Percentiles rank a stretch among this genome's conserved stretches.
Evolutionary conservation across 2,797 vertebrate genomes (phyloP).

Genomic region (Anableps anableps): DNA sequence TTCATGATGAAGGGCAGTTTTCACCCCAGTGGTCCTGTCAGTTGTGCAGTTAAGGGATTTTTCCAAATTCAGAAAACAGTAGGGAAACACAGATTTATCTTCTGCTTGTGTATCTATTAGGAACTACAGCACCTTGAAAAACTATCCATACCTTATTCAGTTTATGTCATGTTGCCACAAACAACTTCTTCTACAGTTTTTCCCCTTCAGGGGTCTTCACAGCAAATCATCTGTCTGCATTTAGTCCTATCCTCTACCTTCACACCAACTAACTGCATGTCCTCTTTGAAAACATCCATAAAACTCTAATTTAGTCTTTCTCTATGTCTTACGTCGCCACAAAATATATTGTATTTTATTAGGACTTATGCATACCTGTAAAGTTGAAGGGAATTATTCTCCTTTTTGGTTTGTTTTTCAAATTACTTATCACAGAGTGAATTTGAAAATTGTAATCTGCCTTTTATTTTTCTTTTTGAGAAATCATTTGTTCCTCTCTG

Average conservation of each 20-base stretch:
- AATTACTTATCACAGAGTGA: background rate
- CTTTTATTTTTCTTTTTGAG: background rate
- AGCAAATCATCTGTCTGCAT: background rate
- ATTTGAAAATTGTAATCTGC: background rate
- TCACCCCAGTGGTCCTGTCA: conserved; percentile 38
- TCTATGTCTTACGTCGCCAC: background rate
- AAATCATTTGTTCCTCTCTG: background rate
- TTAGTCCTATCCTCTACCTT: background rate
- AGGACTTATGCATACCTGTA: background rate
- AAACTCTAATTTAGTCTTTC: background rate
- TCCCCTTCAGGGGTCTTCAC: background rate
- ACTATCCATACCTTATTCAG: background rate
- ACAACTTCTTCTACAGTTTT: background rate
- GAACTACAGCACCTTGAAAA: background rate
- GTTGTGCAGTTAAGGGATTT: conserved; percentile 29
- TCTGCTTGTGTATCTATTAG: background rate
- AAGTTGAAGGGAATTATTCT: background rate
- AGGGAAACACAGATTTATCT: conserved; percentile 18
- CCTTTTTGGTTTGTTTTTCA: background rate
- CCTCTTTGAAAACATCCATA: background rate
- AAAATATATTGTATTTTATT: no score
- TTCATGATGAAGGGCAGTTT: conserved; percentile 56
- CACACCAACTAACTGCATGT: no score
- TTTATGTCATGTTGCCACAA: background rate
- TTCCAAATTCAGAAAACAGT: conserved; percentile 18